Evolutionary conservation across 2,888 invertebrate species (phyloP).

Genomic region (Liopterus haemorrhoidalis): DNA sequence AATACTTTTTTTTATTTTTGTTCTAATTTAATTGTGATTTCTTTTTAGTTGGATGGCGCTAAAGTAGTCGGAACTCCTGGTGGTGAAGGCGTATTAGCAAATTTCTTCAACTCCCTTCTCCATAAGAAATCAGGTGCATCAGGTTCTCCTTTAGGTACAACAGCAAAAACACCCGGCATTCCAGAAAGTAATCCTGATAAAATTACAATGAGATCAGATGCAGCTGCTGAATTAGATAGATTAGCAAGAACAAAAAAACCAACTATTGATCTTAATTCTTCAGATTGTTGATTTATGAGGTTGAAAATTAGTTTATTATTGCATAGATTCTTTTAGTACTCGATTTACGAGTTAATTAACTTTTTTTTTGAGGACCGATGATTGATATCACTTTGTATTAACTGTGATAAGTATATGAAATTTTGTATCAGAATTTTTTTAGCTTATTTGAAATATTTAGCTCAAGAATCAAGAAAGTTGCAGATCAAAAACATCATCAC

Average conservation of each 20-base stretch:
- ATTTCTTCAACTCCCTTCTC: constrained; percentile 95
- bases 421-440: too few relatives aligned
- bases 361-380: too few relatives aligned
- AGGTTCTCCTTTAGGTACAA: constrained; percentile 47
- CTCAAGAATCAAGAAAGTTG: too few relatives aligned
- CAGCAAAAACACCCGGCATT: constrained; percentile 39
- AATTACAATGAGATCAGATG: constrained; percentile 76
- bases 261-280: constrained; percentile 51
- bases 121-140: constrained; percentile 85
- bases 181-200: constrained; percentile 55
- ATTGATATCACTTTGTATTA: too few relatives aligned
- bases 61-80: constrained; percentile 72
- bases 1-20: not conserved
- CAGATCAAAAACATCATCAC: too few relatives aligned
- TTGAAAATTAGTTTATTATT: not conserved
- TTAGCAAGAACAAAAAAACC: constrained; percentile 58
- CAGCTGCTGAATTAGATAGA: constrained; percentile 87
- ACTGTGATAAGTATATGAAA: too few relatives aligned
- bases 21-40: constrained; percentile 18
- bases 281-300: constrained; percentile 49
- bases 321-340: too few relatives aligned
- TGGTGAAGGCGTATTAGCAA: constrained; percentile 91
- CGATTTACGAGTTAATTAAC: too few relatives aligned
- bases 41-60: constrained; percentile 61
- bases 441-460: too few relatives aligned